Base-by-base conservation (phyloP, 2,797 vertebrate genomes). In the Potorous gilbertii region DNA sequence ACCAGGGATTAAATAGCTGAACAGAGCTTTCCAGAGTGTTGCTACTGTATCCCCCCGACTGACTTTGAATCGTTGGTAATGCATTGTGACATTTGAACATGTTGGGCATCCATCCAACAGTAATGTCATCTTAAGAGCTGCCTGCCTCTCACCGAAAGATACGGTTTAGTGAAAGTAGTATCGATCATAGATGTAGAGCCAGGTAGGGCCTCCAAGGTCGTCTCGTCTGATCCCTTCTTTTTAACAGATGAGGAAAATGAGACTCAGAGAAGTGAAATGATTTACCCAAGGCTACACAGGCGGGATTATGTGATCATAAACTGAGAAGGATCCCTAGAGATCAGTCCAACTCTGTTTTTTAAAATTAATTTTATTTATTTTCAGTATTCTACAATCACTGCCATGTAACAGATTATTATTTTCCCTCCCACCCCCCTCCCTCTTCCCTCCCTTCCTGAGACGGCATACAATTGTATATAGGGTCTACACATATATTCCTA, bases 91-190 rank as follows among this genome's bases (percentile, higher is more conserved):
- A 46, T 81, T 74, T 81, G 74, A 81, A 46, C 40, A 46, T 6
- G 21, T 46, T 46, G 74, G 18, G 9, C 16, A 87, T 10, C 74
- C 9, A 0, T 52, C 56, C 40, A 54, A 52, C 14, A 59, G 40
- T 56, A 24, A 28, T 90, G 10, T 54, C 46, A 9, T 74, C 27
- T 27, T 50, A 0, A 0, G 29, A 50, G 92, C 87, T 93, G 46
- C 56, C 93, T 56, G 90, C 0, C 0, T 93, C 62, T 93, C 90
- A 50, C 21, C 3, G 93, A 54, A 89, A 4, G 87, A 95, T 96
- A 96, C 59, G 96, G 56, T 92, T 91, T 59, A 57, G 34, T 92
- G 66, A 93, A 96, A 81, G 12, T 11, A 4, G 40, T 46, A 87
- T 27, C 9, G 0, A 10, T 50, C 3, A 6, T 24, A 50, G 74